Evolutionary conservation across 2,888 invertebrate genomes (phyloP).

Genomic region (Antheraea yamamai): DNA sequence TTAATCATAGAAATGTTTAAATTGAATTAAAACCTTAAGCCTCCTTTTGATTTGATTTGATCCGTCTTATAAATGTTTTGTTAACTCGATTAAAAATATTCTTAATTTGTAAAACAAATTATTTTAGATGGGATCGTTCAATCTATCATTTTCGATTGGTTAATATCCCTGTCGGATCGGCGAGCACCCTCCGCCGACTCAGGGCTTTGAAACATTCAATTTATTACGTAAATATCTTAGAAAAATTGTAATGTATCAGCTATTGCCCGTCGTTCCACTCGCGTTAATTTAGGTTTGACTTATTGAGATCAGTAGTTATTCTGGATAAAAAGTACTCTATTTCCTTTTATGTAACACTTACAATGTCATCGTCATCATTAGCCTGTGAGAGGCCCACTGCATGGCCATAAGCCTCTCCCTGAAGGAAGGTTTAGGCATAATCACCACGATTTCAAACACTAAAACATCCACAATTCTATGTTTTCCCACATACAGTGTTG

Average conservation of each 20-base stretch:
- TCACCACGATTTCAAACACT: too few species aligned
- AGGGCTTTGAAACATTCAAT: neutral
- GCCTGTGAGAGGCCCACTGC: too few species aligned
- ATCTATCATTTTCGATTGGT: slow-evolving; percentile 5
- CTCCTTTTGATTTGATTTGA: neutral
- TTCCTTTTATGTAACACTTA: too few species aligned
- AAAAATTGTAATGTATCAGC: neutral
- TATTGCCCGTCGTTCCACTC: neutral
- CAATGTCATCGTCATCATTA: too few species aligned
- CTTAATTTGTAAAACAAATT: slow-evolving; percentile 28
- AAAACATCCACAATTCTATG: too few species aligned
- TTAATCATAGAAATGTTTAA: neutral
- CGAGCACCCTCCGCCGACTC: neutral
- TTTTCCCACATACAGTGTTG: too few species aligned
- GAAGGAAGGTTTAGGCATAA: too few species aligned
- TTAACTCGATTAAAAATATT: slow-evolving; percentile 5
- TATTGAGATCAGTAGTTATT: too few species aligned
- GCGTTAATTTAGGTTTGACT: too few species aligned
- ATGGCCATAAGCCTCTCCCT: too few species aligned
- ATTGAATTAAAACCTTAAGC: neutral
- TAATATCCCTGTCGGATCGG: neutral
- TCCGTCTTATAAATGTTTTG: slow-evolving; percentile 11
- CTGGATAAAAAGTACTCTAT: too few species aligned
- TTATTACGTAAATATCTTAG: neutral
- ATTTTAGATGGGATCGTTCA: slow-evolving; percentile 23